Evolutionary conservation across 2,888 invertebrate species (phyloP).

Genomic region (Eucera pruinosa): DNA sequence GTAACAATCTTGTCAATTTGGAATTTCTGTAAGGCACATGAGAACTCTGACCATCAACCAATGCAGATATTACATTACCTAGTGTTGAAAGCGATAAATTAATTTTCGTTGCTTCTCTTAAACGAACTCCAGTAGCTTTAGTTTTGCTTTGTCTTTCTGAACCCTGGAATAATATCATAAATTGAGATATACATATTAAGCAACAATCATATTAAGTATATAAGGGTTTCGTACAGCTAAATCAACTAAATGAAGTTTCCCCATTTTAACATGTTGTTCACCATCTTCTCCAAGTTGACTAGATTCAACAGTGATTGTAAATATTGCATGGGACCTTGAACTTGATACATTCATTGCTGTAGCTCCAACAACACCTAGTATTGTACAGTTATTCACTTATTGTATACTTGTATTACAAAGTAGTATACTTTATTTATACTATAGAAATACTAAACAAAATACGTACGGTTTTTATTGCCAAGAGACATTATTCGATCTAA

Average conservation of each 20-base stretch:
- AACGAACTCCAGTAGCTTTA: slow-evolving; percentile 95
- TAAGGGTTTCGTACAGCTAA: slow-evolving; percentile 90
- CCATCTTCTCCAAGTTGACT: slow-evolving; percentile 93
- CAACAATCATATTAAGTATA: not conserved
- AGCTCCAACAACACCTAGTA: slow-evolving; percentile 90
- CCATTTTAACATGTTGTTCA: slow-evolving; percentile 95
- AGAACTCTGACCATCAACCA: slow-evolving; percentile 98
- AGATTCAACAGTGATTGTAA: slow-evolving; percentile 98
- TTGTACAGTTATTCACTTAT: not conserved
- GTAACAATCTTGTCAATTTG: slow-evolving; percentile 96
- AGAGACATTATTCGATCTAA: slow-evolving; percentile 97
- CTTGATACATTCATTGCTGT: slow-evolving; percentile 99
- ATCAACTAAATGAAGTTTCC: slow-evolving; percentile 98
- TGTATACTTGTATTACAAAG: not conserved
- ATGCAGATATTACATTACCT: slow-evolving; percentile 98
- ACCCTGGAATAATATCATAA: slow-evolving; percentile 87
- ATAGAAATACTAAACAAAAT: not conserved
- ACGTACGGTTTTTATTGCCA: slow-evolving; percentile 96
- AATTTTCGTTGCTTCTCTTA: slow-evolving; percentile 99
- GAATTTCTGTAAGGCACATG: slow-evolving; percentile 99
- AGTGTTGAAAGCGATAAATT: slow-evolving; percentile 98
- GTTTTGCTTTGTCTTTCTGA: slow-evolving; percentile 99
- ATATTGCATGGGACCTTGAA: slow-evolving; percentile 98
- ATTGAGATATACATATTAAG: not conserved
- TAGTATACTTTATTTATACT: not conserved